Evolutionary conservation across 2,888 invertebrate genomes (phyloP).

Genomic region (Cephus pulcher): DNA sequence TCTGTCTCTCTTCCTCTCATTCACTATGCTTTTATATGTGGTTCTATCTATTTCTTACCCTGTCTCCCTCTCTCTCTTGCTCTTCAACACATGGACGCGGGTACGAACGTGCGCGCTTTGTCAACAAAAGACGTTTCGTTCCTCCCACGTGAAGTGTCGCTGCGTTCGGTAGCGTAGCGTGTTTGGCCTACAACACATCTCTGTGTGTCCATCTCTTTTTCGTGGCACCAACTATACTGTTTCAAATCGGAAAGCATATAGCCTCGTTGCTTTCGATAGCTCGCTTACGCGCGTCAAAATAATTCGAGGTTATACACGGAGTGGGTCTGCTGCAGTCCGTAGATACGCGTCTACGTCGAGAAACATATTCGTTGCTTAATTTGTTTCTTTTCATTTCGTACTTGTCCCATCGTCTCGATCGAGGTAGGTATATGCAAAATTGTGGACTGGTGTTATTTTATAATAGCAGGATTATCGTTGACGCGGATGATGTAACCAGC

Average conservation of each 20-base stretch:
- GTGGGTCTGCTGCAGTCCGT: not conserved
- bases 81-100: not conserved
- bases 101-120: not conserved
- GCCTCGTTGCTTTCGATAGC: not conserved
- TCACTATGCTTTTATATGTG: not conserved
- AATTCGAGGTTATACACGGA: not conserved
- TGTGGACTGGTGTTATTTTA: not conserved
- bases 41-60: not conserved
- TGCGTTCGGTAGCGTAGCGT: not conserved
- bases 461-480: not conserved
- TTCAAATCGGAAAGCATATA: not conserved
- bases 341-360: not conserved
- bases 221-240: not conserved
- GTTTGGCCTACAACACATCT: not conserved
- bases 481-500: not conserved
- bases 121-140: not conserved
- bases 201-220: not conserved
- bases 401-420: not conserved
- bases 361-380: not conserved
- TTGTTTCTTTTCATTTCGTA: not conserved
- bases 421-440: not conserved
- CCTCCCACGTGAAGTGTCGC: not conserved
- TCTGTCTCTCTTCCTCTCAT: conserved; percentile 3
- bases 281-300: not conserved
- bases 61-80: not conserved